A percentile compares a stretch with the other conserved stretches of the same genome.
Evolutionary conservation across 1,140 invertebrate species (phyloP).

Genomic region (Diabrotica virgifera): DNA sequence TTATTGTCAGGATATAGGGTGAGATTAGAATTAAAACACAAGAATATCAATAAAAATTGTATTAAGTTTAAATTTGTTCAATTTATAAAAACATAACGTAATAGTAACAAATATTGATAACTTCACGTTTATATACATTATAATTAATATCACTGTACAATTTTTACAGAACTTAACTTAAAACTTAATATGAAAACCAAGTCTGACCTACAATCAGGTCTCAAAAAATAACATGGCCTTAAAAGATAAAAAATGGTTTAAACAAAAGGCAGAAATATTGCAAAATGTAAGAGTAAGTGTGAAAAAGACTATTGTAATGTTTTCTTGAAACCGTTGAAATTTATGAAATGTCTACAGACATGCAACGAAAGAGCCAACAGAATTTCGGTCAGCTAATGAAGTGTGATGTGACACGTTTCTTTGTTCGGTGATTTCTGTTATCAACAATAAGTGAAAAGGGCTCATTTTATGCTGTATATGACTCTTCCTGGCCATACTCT

Average conservation of each 20-base stretch:
- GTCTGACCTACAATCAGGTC: not conserved
- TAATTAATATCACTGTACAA: conserved; percentile 37
- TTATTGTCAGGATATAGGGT: too few relatives aligned
- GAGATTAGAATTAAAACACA: not conserved
- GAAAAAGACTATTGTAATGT: not conserved
- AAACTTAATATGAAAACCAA: not conserved
- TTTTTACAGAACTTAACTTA: conserved; percentile 21
- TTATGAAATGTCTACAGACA: too few relatives aligned
- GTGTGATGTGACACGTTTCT: too few relatives aligned
- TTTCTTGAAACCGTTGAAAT: too few relatives aligned
- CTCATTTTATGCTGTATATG: too few relatives aligned
- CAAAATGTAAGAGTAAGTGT: not conserved
- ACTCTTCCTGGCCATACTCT: too few relatives aligned
- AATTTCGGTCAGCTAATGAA: too few relatives aligned
- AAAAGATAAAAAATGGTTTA: not conserved
- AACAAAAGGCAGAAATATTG: conserved; percentile 7
- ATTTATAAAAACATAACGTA: conserved; percentile 45
- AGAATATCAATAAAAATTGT: conserved; percentile 36
- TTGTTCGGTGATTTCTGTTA: too few relatives aligned
- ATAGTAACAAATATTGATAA: conserved; percentile 43
- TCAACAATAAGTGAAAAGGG: too few relatives aligned
- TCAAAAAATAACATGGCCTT: conserved; percentile 8
- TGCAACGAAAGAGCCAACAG: too few relatives aligned
- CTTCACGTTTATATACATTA: conserved; percentile 37
- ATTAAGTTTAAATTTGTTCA: conserved; percentile 42